Evolutionary conservation across 2,113 vertebrate species (phyloP).

Genomic region (Sceloporus undulatus): DNA sequence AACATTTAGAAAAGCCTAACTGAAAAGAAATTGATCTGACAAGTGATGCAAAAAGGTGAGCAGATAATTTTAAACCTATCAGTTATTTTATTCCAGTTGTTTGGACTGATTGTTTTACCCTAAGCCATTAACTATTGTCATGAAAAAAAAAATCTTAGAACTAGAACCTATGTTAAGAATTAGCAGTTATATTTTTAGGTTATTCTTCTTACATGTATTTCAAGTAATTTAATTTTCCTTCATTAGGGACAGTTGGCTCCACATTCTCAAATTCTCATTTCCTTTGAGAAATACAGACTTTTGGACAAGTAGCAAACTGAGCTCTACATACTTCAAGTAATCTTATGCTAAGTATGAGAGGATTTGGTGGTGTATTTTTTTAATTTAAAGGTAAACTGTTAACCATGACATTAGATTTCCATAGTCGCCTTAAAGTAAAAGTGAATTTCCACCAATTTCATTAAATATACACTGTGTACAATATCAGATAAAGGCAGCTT

Average conservation of each 20-base stretch:
- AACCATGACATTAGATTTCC: conserved; percentile 40
- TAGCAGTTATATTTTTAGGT: background rate
- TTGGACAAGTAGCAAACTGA: conserved; percentile 43
- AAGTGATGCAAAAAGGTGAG: background rate
- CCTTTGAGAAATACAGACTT: conserved; percentile 43
- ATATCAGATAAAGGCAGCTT: conserved; percentile 49
- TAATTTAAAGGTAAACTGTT: conserved; percentile 41
- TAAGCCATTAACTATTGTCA: background rate
- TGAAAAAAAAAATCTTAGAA: background rate
- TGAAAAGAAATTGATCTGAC: background rate
- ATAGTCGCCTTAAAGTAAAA: conserved; percentile 55
- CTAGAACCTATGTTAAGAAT: background rate
- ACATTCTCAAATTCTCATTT: background rate
- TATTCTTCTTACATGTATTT: background rate
- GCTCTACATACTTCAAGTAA: conserved; percentile 18
- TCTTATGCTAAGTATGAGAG: conserved; percentile 4
- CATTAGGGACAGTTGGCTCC: conserved; percentile 6
- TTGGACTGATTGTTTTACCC: background rate
- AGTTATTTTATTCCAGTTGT: background rate
- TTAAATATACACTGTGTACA: conserved; percentile 42
- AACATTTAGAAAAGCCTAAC: background rate
- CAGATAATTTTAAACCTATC: background rate
- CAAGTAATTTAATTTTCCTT: conserved; percentile 19
- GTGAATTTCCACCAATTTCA: conserved; percentile 35
- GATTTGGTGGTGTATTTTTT: background rate